Conservation (phyloP, 2,113 vertebrate genomes). For the Chloroceryle aenea region DNA sequence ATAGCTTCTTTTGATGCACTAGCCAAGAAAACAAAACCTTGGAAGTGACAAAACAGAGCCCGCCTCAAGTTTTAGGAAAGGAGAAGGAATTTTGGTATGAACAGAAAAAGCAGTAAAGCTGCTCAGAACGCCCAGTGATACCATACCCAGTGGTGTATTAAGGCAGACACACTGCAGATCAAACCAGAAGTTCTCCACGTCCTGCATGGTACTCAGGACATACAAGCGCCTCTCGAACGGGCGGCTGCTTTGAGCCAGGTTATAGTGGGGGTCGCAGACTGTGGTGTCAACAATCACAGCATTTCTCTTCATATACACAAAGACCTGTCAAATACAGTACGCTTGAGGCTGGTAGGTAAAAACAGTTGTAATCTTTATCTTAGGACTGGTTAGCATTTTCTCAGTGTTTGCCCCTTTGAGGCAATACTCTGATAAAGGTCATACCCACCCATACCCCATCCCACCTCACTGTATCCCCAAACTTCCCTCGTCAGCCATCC, state of each 20-base stretch:
- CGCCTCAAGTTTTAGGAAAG: background rate
- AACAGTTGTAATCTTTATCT: background rate
- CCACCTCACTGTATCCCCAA: background rate
- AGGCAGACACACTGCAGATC: conserved; percentile 96
- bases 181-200: conserved; percentile 95
- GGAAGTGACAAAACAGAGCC: background rate
- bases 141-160: conserved; percentile 90
- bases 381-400: background rate
- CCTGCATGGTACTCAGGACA: conserved; percentile 79
- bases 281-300: conserved; percentile 91
- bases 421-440: background rate
- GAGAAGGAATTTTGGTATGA: background rate
- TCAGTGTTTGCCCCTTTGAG: background rate
- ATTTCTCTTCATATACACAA: conserved; percentile 86
- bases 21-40: background rate
- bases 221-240: conserved; percentile 87
- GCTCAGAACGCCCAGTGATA: background rate
- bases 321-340: conserved; percentile 77
- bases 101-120: background rate
- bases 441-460: background rate
- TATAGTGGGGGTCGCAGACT: conserved; percentile 92
- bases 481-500: background rate
- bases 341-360: background rate
- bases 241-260: conserved; percentile 83
- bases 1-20: background rate